Conservation (phyloP, 2,888 invertebrate genomes). For the Asteroscopus sphinx region DNA sequence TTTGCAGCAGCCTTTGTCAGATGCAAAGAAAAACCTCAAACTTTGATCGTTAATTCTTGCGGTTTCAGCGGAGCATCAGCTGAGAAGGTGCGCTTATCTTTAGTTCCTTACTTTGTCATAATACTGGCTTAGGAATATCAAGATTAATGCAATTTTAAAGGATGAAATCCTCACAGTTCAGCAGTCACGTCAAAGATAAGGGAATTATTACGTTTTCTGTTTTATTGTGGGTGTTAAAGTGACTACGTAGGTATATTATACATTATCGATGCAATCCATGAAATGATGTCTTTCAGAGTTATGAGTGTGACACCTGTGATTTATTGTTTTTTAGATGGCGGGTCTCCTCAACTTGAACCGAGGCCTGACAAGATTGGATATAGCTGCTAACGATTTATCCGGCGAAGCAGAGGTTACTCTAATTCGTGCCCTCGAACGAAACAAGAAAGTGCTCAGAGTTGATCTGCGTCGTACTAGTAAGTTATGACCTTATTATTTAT, state of each 20-base stretch:
- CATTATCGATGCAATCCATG: slow-evolving; percentile 5
- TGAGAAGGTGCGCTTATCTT: slow-evolving; percentile 72
- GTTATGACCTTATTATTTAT: slow-evolving; percentile 47
- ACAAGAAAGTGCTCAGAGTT: slow-evolving; percentile 76
- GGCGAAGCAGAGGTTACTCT: slow-evolving; percentile 87
- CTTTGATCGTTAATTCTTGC: slow-evolving; percentile 89
- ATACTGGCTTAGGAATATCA: not conserved
- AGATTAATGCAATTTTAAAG: not conserved
- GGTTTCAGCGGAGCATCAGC: slow-evolving; percentile 87
- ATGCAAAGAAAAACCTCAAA: slow-evolving; percentile 87
- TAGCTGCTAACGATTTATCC: slow-evolving; percentile 90
- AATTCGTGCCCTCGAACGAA: slow-evolving; percentile 77
- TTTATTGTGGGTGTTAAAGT: slow-evolving; percentile 28
- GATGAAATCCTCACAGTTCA: too few relatives aligned
- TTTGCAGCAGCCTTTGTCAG: slow-evolving; percentile 90
- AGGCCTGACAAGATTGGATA: slow-evolving; percentile 87
- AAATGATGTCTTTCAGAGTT: slow-evolving; percentile 13
- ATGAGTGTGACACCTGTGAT: slow-evolving; percentile 30
- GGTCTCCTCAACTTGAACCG: slow-evolving; percentile 88
- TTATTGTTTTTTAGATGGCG: slow-evolving; percentile 75
- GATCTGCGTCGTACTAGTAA: slow-evolving; percentile 84
- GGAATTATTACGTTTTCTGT: slow-evolving; percentile 1
- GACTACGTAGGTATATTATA: slow-evolving; percentile 8
- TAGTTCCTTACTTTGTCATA: not conserved
- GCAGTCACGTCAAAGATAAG: not conserved